Evolutionary conservation across 2,113 vertebrate genomes (phyloP), one percentile per base, ranked within the genome.

Genomic region (Odocoileus virginianus): DNA sequence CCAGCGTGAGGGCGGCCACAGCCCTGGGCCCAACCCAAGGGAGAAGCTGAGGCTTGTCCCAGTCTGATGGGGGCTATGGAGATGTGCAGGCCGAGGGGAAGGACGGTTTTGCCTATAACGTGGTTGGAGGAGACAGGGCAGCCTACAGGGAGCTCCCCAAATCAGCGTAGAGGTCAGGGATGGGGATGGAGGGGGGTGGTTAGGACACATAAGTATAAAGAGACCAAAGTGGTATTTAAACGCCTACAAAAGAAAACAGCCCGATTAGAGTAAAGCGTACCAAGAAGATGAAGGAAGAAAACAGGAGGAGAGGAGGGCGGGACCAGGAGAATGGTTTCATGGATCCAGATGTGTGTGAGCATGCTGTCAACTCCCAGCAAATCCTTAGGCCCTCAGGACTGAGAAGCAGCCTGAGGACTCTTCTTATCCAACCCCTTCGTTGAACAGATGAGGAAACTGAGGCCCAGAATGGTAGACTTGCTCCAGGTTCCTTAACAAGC

Each of bases 21-120:
- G 76, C 67, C 78, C 60, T n/a, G 74, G 83, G 60, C 25, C 81
- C 83, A 76, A 7, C 54, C 84, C 74, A 36, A 7, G 23, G n/a
- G 12, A 57, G 97, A 95, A 87, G 90, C 90, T 6, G 82, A 85
- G 67, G 47, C 61, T 71, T 93, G 82, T 90, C 87, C 36, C 64
- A 25, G 28, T 87, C 52, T 50, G 27, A 92, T 58, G 74, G 57
- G 4, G n/a, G 47, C 25, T 10, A 23, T 3, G 13, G 82, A 78
- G 81, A n/a, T 30, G 47, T 40, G 1, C 9, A 30, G 23, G 7
- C 30, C 11, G 16, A 76, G 45, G 30, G 3, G 87, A 3, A 47
- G 33, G 54, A 23, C 0, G 1, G 28, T 47, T 60, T 91, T 57
- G 6, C n/a, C 54, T n/a, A 11, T 43, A 36, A 54, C 79, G 57